Conservation (phyloP, 2,113 vertebrate species). For the Tor tambroides region DNA sequence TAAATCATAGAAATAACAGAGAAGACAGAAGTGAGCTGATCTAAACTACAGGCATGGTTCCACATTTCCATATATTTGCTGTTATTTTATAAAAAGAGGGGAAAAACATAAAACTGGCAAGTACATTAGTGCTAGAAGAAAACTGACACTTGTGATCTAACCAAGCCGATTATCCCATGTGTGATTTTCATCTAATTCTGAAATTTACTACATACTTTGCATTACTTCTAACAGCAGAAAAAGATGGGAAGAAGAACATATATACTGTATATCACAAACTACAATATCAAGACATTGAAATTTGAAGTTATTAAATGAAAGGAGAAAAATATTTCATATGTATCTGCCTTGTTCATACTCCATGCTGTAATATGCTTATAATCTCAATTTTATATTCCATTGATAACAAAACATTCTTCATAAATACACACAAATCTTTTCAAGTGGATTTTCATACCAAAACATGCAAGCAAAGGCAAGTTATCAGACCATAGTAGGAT, state of each 20-base stretch:
- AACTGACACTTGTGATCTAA: not conserved
- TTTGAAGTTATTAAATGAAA: not conserved
- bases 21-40: slow-evolving; percentile 28
- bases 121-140: slow-evolving; percentile 3
- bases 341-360: slow-evolving; percentile 15
- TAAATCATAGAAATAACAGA: slow-evolving; percentile 14
- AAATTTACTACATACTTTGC: not conserved
- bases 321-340: slow-evolving; percentile 7
- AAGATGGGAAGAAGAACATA: slow-evolving; percentile 3
- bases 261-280: not conserved
- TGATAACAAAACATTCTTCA: slow-evolving; percentile 3
- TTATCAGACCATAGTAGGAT: slow-evolving; percentile 34
- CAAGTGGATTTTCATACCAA: slow-evolving; percentile 61
- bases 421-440: slow-evolving; percentile 28
- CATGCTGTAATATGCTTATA: slow-evolving; percentile 44
- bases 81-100: not conserved
- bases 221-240: not conserved
- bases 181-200: not conserved
- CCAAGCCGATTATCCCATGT: not conserved
- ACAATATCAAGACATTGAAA: slow-evolving; percentile 12
- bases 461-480: slow-evolving; percentile 68
- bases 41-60: not conserved
- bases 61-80: not conserved
- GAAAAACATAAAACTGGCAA: not conserved
- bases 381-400: not conserved